phyloP scores from a whole-genome alignment of 2,113 vertebrate species.

The Morone saxatilis region DNA sequence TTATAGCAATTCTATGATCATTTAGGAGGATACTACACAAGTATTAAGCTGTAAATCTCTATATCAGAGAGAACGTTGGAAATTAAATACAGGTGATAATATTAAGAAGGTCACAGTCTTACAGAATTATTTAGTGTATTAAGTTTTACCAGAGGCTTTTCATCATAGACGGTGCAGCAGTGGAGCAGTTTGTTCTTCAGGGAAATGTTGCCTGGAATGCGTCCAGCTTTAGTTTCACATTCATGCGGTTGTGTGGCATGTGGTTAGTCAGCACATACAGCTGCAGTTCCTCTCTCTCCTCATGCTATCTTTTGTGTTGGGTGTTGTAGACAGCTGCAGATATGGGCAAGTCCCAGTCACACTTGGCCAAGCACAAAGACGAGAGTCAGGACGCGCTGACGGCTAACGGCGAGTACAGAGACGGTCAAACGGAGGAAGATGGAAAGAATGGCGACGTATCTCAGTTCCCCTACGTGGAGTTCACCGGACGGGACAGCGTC shows the following conservation, averaged over 20 bases:
- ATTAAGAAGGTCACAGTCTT: neutral
- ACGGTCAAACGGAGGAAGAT: conserved; percentile 87
- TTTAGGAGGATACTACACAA: neutral
- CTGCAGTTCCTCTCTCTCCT: conserved; percentile 12
- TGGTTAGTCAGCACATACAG: conserved; percentile 27
- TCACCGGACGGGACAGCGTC: conserved; percentile 96
- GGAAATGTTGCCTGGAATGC: conserved; percentile 18
- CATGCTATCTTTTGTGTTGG: conserved; percentile 4
- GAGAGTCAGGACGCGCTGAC: conserved; percentile 84
- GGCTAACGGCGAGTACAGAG: conserved; percentile 81
- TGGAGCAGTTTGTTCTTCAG: conserved; percentile 3
- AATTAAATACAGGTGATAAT: neutral
- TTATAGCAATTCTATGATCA: neutral
- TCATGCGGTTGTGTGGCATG: conserved; percentile 30
- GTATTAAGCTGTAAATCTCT: neutral
- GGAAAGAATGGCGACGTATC: conserved; percentile 92
- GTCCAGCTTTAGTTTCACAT: conserved; percentile 44
- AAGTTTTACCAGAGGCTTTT: neutral
- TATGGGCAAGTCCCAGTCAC: conserved; percentile 95
- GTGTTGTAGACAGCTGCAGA: conserved; percentile 72
- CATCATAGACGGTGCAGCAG: neutral
- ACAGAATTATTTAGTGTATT: neutral
- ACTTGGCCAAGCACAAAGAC: conserved; percentile 87
- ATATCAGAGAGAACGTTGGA: neutral
- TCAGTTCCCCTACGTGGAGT: conserved; percentile 98